Evolutionary conservation across 2,113 vertebrate species (phyloP), one percentile per base, ranked within the genome.

Genomic region (Atlantisia rogersi): DNA sequence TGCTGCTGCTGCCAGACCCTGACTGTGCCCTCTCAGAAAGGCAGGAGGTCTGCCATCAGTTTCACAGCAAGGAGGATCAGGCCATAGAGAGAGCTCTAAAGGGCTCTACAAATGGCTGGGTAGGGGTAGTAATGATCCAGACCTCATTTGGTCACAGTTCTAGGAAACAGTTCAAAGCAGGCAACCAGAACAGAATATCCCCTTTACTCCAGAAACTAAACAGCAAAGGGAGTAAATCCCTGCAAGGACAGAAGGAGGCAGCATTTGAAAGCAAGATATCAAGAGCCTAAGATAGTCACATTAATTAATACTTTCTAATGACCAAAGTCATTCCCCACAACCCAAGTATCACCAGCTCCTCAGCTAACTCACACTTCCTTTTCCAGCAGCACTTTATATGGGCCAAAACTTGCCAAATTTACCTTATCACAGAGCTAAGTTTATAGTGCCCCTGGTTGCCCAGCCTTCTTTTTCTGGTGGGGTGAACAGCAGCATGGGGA

Each of bases 101-200:
- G 40, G 50, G 24, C 16, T 48, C 73, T 21, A 20, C 29, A 62
- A 56, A 62, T 3, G 3, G 20, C 26, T 60, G 15, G 10, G 39
- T 21, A 44, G 29, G 21, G 1, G 12, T 2, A 63, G 15, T 5
- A 74, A 81, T 1, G 0, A 68, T 12, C 37, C 40, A 76, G 32
- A 71, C 10, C 8, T 67, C 58, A 12, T 42, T 85, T 68, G 42
- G 28, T 31, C 18, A 29, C 44, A 42, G 37, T 15, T 8, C 11
- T n/a, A n/a, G 40, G 37, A 92, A 73, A 67, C 1, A 0, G 5
- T n/a, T 82, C 13, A 48, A 62, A 89, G 37, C 2, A 44, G 26
- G 8, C 48, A 35, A n/a, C 11, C 9, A 29, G 13, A 4, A 39
- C 21, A 70, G 7, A 39, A 32, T 0, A 0, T 4, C 11, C 22